Conservation (phyloP, 2,797 vertebrate species). For the Coccyzus lansbergi region DNA sequence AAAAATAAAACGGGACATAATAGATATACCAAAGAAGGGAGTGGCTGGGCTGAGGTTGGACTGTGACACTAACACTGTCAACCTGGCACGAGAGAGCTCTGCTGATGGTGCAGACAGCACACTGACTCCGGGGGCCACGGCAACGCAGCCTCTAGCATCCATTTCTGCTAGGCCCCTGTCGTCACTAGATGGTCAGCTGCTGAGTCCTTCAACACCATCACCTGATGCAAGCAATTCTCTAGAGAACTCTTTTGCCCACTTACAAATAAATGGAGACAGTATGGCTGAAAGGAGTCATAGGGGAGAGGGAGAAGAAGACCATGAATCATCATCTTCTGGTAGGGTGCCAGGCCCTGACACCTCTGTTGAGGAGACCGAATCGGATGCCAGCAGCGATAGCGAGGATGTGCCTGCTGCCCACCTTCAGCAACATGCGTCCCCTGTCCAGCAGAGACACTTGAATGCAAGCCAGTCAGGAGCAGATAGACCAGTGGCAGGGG, state of each 20-base stretch:
- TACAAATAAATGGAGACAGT: constrained; percentile 82
- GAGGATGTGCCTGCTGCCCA: constrained; percentile 75
- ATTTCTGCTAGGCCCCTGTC: constrained; percentile 76
- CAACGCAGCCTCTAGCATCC: constrained; percentile 69
- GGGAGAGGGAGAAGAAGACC: constrained; percentile 85
- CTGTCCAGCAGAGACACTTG: constrained; percentile 86
- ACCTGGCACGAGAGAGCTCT: constrained; percentile 83
- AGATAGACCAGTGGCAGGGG: constrained; percentile 79
- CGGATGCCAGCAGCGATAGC: constrained; percentile 84
- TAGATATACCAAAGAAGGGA: constrained; percentile 92
- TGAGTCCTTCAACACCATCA: constrained; percentile 79
- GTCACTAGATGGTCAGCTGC: constrained; percentile 80
- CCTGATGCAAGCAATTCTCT: constrained; percentile 79
- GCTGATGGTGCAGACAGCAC: constrained; percentile 86
- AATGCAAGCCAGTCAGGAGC: constrained; percentile 71
- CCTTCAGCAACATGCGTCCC: constrained; percentile 35
- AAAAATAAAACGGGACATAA: constrained; percentile 94
- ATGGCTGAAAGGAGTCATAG: constrained; percentile 83
- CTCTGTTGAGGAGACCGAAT: constrained; percentile 83
- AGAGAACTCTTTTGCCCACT: constrained; percentile 89
- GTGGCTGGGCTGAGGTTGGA: constrained; percentile 93
- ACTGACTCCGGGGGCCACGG: constrained; percentile 74
- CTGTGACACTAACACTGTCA: constrained; percentile 77
- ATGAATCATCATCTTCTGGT: constrained; percentile 78
- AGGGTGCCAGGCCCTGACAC: constrained; percentile 83